These are phyloP conservation scores for Drosophila melanocephala DNA, from an alignment of 2,888 invertebrate species.

Conservation along the genomic window DNA sequence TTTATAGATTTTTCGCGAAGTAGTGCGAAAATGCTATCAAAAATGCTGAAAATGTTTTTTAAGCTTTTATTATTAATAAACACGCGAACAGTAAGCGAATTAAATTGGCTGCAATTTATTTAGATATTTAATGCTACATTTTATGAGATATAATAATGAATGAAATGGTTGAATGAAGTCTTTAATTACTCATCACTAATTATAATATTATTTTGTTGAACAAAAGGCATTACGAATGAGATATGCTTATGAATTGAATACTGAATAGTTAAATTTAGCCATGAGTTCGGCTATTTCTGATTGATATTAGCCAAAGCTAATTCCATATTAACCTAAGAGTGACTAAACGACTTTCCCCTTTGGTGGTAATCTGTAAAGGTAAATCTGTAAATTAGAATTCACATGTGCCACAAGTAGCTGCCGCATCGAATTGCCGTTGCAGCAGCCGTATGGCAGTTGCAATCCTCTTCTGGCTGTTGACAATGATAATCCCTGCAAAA, in stretches of 20 bases:
- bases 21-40: conserved; percentile 28
- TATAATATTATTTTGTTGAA: background rate
- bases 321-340: conserved; percentile 46
- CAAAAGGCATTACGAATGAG: background rate
- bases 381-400: conserved; percentile 61
- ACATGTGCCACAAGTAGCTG: conserved; percentile 43
- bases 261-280: background rate
- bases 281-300: conserved; percentile 9
- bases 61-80: background rate
- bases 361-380: conserved; percentile 31
- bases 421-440: conserved; percentile 51
- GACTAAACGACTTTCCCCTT: conserved; percentile 44
- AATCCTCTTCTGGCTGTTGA: conserved; percentile 30
- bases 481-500: conserved; percentile 77
- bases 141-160: background rate
- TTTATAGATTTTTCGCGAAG: conserved; percentile 5
- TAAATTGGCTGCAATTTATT: background rate
- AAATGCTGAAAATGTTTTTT: conserved; percentile 9
- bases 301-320: conserved; percentile 38
- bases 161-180: background rate
- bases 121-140: background rate
- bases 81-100: background rate
- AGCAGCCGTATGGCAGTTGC: conserved; percentile 3
- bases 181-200: background rate
- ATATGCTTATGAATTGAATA: background rate